phyloP scores from a whole-genome alignment of 2,888 invertebrate species.

The Patella ulyssiponensis region DNA sequence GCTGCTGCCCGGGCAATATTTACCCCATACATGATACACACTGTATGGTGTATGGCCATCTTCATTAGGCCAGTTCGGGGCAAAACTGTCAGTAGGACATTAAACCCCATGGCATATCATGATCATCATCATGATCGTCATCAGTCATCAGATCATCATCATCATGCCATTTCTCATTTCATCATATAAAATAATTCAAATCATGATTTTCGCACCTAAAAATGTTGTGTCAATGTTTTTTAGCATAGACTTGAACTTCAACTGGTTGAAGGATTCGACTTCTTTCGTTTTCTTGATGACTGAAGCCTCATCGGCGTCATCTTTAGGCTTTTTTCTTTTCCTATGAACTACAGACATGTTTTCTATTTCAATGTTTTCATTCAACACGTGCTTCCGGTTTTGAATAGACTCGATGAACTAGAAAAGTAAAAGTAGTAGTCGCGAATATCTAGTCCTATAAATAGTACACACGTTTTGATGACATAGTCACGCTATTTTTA shows the following conservation, averaged over 20 bases:
- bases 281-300: slow-evolving; percentile 22
- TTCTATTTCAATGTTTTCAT: slow-evolving; percentile 24
- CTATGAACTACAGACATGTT: neutral
- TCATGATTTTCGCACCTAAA: slow-evolving; percentile 42
- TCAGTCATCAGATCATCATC: no score
- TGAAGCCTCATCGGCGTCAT: neutral
- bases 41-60: no score
- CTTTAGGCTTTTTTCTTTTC: slow-evolving; percentile 23
- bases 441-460: neutral
- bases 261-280: slow-evolving; percentile 42
- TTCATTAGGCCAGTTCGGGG: no score
- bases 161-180: no score
- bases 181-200: no score
- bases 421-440: neutral
- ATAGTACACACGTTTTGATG: slow-evolving; percentile 13
- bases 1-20: no score
- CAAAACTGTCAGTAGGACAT: no score
- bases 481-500: slow-evolving; percentile 26
- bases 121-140: no score
- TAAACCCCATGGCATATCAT: neutral
- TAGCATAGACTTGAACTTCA: slow-evolving; percentile 50
- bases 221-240: slow-evolving; percentile 44
- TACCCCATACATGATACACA: no score
- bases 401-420: slow-evolving; percentile 7
- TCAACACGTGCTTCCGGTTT: slow-evolving; percentile 29